phyloP scores from a whole-genome alignment of 2,797 vertebrate genomes.

The Melanotaenia nigrans region DNA sequence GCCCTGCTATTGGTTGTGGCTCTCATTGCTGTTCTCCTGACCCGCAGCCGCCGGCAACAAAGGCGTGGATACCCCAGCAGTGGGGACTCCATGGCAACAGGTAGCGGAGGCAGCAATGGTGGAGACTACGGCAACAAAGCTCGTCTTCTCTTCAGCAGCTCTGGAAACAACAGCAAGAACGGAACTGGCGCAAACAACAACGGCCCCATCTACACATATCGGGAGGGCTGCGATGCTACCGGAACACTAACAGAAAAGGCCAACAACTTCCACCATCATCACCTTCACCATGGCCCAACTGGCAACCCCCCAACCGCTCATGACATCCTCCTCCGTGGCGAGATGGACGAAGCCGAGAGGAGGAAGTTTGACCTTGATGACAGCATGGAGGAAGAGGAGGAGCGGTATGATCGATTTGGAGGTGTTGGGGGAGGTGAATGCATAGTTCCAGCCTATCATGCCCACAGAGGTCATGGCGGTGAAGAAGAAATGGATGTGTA shows the following conservation, averaged over 20 bases:
- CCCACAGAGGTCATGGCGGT: constrained; percentile 54
- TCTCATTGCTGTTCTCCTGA: constrained; percentile 83
- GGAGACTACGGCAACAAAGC: constrained; percentile 84
- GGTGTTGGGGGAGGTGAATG: constrained; percentile 54
- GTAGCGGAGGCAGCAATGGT: constrained; percentile 63
- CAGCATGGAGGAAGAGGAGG: constrained; percentile 82
- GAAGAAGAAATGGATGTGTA: constrained; percentile 69
- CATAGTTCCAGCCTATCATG: constrained; percentile 65
- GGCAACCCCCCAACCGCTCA: constrained; percentile 61
- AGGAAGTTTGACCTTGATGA: constrained; percentile 84
- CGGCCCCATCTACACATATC: constrained; percentile 82
- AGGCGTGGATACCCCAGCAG: constrained; percentile 74
- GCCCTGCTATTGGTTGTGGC: constrained; percentile 84
- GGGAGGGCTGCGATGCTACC: constrained; percentile 81
- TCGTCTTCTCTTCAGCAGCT: constrained; percentile 79
- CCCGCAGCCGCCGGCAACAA: constrained; percentile 76
- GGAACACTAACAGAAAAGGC: constrained; percentile 77
- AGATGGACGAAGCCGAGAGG: constrained; percentile 76
- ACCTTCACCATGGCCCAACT: constrained; percentile 48
- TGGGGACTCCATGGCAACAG: constrained; percentile 58
- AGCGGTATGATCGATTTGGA: constrained; percentile 75
- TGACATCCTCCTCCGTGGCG: constrained; percentile 76
- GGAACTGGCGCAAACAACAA: constrained; percentile 76
- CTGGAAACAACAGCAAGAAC: constrained; percentile 66
- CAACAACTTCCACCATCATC: constrained; percentile 71